Conservation (phyloP, 1,140 invertebrate genomes). For the Drosophila nikananu region DNA sequence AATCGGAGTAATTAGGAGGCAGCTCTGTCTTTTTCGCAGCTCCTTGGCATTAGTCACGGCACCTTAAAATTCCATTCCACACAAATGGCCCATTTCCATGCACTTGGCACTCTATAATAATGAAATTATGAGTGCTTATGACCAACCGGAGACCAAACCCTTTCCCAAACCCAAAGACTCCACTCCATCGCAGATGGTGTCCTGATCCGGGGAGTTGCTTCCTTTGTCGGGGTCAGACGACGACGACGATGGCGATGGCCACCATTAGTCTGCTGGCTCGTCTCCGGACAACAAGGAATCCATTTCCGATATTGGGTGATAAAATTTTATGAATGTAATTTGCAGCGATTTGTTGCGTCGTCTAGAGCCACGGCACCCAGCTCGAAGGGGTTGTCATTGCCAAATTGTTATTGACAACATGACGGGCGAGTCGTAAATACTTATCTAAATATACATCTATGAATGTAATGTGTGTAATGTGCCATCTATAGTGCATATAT, state of each 20-base stretch:
- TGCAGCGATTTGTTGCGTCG: constrained; percentile 81
- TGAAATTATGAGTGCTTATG: constrained; percentile 80
- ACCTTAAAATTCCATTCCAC: constrained; percentile 65
- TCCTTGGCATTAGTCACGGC: constrained; percentile 40
- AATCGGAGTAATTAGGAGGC: constrained; percentile 71
- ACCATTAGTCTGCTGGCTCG: constrained; percentile 72
- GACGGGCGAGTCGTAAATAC: constrained; percentile 76
- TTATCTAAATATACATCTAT: constrained; percentile 67
- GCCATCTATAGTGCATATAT: constrained; percentile 7
- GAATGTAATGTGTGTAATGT: constrained; percentile 51
- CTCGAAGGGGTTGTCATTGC: constrained; percentile 65
- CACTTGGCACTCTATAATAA: constrained; percentile 79
- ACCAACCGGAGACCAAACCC: constrained; percentile 57
- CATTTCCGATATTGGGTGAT: constrained; percentile 84
- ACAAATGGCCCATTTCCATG: constrained; percentile 76
- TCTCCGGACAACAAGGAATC: constrained; percentile 67
- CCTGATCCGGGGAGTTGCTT: constrained; percentile 22
- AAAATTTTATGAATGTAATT: constrained; percentile 84
- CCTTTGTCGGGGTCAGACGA: constrained; percentile 69
- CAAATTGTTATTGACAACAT: constrained; percentile 81
- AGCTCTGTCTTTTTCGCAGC: constrained; percentile 3
- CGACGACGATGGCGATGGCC: constrained; percentile 20
- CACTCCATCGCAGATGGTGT: constrained; percentile 64
- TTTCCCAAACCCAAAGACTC: constrained; percentile 47
- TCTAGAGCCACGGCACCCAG: constrained; percentile 12